These are phyloP conservation scores for Sthenelais limicola DNA, from an alignment of 2,888 invertebrate genomes.

Conservation along the genomic window DNA sequence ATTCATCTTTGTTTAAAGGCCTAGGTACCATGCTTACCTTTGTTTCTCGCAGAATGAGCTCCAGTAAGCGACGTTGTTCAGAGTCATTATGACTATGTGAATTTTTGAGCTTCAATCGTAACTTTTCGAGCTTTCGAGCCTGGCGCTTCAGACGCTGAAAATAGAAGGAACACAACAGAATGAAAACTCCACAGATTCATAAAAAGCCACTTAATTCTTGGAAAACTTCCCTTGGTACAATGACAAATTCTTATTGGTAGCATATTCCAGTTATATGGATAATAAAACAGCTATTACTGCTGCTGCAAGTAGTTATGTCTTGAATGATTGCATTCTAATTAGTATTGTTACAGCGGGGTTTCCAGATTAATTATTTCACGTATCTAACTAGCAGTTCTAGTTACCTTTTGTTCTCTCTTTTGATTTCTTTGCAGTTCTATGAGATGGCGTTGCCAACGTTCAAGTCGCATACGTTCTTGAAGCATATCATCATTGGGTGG, in stretches of 20 bases:
- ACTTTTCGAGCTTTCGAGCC: slow-evolving; percentile 49
- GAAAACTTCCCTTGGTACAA: no score
- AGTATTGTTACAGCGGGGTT: not conserved
- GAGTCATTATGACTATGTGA: not conserved
- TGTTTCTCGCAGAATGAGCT: slow-evolving; percentile 45
- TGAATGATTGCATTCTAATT: not conserved
- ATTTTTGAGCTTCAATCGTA: slow-evolving; percentile 30
- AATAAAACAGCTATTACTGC: not conserved
- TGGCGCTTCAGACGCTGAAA: slow-evolving; percentile 50
- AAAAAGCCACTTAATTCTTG: no score
- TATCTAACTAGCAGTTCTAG: not conserved
- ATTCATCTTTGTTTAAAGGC: no score
- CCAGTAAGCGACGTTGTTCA: slow-evolving; percentile 43
- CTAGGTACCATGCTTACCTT: slow-evolving; percentile 15
- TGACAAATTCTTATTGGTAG: no score
- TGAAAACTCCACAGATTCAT: no score
- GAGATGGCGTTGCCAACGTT: slow-evolving; percentile 47
- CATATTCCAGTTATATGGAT: no score
- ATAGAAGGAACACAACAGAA: no score
- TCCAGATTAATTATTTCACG: not conserved
- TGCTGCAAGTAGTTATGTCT: not conserved
- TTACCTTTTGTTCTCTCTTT: slow-evolving; percentile 52
- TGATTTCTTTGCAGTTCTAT: slow-evolving; percentile 51
- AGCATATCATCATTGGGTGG: slow-evolving; percentile 15
- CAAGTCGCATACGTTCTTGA: slow-evolving; percentile 30